Evolutionary conservation across 2,797 vertebrate genomes (phyloP).

Genomic region (Myioborus melanocephalus): DNA sequence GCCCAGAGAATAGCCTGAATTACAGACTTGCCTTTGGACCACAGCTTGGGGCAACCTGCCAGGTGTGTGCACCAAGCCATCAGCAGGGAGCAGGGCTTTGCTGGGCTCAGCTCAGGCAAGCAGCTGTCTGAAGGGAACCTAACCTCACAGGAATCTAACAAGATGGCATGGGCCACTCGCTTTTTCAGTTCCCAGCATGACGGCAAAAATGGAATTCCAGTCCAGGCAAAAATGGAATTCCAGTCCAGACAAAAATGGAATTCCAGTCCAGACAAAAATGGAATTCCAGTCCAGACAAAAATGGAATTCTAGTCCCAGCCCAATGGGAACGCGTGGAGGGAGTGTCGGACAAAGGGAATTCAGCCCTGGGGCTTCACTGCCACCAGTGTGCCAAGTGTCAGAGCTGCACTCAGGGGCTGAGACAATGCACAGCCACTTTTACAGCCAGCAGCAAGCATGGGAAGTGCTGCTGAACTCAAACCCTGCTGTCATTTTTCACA

Average conservation of each 20-base stretch:
- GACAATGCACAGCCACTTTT: not conserved
- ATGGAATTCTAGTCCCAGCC: not conserved
- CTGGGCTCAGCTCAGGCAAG: not conserved
- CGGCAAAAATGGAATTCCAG: not conserved
- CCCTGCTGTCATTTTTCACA: not conserved
- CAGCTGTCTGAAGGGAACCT: not conserved
- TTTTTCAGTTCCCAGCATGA: conserved; percentile 13
- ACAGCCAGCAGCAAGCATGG: not conserved
- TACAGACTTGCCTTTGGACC: not conserved
- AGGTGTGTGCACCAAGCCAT: not conserved
- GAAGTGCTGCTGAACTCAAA: not conserved
- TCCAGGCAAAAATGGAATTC: conserved; percentile 1
- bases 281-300: conserved; percentile 27
- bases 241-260: conserved; percentile 6
- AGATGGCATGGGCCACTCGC: not conserved
- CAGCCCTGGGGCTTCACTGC: not conserved
- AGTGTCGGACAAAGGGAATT: not conserved
- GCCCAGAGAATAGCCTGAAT: not conserved
- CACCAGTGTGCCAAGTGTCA: not conserved
- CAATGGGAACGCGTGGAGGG: not conserved
- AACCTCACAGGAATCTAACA: conserved; percentile 20
- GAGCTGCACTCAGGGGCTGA: not conserved
- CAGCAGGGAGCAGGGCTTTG: not conserved
- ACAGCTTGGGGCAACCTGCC: not conserved
- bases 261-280: conserved; percentile 21